These are phyloP conservation scores for Melanotaenia maccullochi DNA, from an alignment of 2,797 vertebrate genomes.

Conservation along the genomic window DNA sequence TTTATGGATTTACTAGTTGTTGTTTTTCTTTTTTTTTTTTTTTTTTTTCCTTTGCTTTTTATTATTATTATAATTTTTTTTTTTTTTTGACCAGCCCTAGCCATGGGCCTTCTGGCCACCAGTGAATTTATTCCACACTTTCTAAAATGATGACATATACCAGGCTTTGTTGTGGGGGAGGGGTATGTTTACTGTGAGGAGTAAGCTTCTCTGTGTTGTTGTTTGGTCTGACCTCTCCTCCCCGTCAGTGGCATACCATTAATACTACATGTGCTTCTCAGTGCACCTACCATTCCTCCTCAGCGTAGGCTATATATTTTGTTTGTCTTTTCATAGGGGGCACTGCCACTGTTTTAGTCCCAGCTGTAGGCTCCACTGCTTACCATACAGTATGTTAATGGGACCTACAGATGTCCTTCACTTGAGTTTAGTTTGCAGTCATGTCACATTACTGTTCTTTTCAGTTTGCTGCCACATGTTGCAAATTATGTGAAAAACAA, in stretches of 20 bases:
- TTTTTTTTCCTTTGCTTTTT: constrained; percentile 14
- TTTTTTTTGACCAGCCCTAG: constrained; percentile 65
- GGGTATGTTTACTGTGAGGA: constrained; percentile 66
- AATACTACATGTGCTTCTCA: constrained; percentile 82
- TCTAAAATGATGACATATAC: constrained; percentile 81
- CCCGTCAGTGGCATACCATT: constrained; percentile 83
- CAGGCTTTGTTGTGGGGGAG: constrained; percentile 69
- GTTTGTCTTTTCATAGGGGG: constrained; percentile 75
- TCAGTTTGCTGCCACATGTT: constrained; percentile 91
- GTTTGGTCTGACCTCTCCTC: constrained; percentile 84
- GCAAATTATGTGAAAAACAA: constrained; percentile 94
- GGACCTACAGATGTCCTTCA: constrained; percentile 90
- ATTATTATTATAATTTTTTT: constrained; percentile 25
- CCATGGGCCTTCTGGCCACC: constrained; percentile 78
- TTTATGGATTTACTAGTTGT: constrained; percentile 77
- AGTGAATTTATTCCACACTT: constrained; percentile 81
- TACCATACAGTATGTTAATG: constrained; percentile 74
- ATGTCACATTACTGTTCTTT: constrained; percentile 91
- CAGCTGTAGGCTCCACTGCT: constrained; percentile 53
- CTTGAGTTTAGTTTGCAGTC: constrained; percentile 89
- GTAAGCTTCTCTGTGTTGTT: constrained; percentile 78
- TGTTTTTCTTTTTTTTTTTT: constrained; percentile 2
- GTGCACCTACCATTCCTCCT: constrained; percentile 74
- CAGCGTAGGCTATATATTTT: constrained; percentile 81
- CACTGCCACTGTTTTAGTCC: constrained; percentile 35